These are phyloP conservation scores for Bos javanicus DNA, from an alignment of 2,113 vertebrate species.

Conservation along the genomic window DNA sequence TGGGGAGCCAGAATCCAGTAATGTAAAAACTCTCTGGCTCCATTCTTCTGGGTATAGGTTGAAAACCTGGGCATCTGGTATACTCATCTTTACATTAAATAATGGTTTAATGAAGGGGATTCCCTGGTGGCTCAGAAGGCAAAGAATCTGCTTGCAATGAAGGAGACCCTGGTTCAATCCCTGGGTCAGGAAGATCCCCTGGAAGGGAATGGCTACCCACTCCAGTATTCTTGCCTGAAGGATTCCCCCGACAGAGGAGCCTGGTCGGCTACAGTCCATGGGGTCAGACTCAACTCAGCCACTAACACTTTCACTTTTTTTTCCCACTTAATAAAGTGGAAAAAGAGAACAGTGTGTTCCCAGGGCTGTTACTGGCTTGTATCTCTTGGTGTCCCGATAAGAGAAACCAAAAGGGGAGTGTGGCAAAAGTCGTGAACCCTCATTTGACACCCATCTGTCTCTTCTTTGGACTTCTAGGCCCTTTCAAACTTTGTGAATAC, in stretches of 20 bases:
- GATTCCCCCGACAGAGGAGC: not conserved
- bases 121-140: not conserved
- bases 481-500: conserved; percentile 92
- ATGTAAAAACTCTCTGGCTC: not conserved
- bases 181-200: not conserved
- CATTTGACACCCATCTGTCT: not conserved
- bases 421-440: not conserved
- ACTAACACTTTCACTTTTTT: not conserved
- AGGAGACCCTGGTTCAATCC: not conserved
- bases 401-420: not conserved
- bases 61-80: not conserved
- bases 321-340: not conserved
- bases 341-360: not conserved
- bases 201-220: not conserved
- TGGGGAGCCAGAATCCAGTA: not conserved
- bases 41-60: not conserved
- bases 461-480: conserved; percentile 81
- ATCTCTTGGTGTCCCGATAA: not conserved
- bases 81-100: not conserved
- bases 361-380: not conserved
- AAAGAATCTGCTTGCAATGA: not conserved
- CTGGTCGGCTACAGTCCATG: not conserved
- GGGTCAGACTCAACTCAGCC: not conserved
- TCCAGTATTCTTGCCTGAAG: not conserved
- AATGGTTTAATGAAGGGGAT: not conserved